phyloP scores from a whole-genome alignment of 2,113 vertebrate species.

The Pseudorectes ferrugineus region DNA sequence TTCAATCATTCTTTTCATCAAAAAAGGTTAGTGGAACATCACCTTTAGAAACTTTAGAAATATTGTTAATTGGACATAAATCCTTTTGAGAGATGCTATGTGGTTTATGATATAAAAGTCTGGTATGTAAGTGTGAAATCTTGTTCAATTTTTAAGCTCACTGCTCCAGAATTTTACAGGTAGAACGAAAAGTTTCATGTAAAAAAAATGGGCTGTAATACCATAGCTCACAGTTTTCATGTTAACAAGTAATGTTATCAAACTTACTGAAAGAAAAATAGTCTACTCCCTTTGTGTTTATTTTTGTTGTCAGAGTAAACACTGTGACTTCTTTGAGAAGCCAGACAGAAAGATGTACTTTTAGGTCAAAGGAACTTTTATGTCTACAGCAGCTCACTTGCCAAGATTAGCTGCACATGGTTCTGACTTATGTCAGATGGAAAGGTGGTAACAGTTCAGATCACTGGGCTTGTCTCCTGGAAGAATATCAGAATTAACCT shows the following conservation, averaged over 20 bases:
- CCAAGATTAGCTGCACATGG: neutral
- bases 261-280: neutral
- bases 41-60: neutral
- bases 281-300: neutral
- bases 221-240: neutral
- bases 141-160: neutral
- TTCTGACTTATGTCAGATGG: neutral
- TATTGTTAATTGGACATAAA: neutral
- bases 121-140: neutral
- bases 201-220: neutral
- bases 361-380: neutral
- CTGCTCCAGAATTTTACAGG: neutral
- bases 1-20: constrained; percentile 86
- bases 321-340: neutral
- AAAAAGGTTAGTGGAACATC: constrained; percentile 77
- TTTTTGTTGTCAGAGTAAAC: neutral
- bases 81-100: neutral
- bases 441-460: neutral
- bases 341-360: neutral
- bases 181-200: neutral
- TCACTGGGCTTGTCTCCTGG: neutral
- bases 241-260: neutral
- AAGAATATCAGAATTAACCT: neutral
- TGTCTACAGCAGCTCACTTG: neutral
- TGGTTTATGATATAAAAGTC: neutral